Evolutionary conservation across 2,113 vertebrate species (phyloP).

Genomic region (Cinclus cinclus): DNA sequence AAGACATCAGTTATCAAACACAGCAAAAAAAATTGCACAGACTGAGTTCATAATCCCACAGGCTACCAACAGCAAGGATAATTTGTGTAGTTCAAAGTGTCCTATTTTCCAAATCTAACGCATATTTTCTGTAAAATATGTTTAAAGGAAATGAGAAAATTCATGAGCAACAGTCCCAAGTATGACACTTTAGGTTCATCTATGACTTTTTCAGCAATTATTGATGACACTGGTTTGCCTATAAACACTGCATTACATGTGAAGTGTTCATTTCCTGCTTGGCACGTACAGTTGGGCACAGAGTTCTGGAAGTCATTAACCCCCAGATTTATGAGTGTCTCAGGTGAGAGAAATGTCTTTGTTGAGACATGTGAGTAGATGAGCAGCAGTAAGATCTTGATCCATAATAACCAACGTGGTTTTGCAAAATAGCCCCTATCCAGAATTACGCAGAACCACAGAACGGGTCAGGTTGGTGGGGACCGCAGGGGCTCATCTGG

Average conservation of each 20-base stretch:
- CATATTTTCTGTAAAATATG: not conserved
- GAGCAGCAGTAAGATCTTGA: not conserved
- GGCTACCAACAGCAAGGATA: not conserved
- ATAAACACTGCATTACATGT: not conserved
- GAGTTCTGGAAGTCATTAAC: not conserved
- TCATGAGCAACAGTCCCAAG: not conserved
- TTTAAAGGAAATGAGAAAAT: constrained; percentile 2
- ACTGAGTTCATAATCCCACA: not conserved
- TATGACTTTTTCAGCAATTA: not conserved
- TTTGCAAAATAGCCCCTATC: not conserved
- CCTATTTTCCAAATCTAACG: not conserved
- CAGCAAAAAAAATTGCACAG: not conserved
- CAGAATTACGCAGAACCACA: not conserved
- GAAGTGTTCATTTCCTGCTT: not conserved
- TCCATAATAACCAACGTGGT: not conserved
- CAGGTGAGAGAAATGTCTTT: not conserved
- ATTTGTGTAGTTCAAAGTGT: not conserved
- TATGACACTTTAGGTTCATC: not conserved
- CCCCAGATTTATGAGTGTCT: not conserved
- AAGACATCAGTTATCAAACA: not conserved
- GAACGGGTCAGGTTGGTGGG: not conserved
- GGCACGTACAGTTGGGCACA: not conserved
- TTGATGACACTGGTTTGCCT: not conserved
- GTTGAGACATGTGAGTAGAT: not conserved
- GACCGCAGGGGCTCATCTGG: not conserved